Evolutionary conservation across 2,888 invertebrate species (phyloP).

Genomic region (Congeria kusceri): DNA sequence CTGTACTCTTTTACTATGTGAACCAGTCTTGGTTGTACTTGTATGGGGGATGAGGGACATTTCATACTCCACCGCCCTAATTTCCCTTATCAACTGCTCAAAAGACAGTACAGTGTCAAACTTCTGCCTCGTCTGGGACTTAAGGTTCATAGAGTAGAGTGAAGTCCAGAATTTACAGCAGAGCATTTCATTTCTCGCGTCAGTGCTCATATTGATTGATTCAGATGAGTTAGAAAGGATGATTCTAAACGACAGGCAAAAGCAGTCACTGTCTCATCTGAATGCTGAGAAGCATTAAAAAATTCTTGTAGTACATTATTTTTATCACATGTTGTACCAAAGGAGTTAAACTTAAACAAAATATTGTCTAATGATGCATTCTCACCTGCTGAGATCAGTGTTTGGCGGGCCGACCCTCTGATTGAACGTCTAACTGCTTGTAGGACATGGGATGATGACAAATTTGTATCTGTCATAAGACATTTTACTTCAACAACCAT

Average conservation of each 20-base stretch:
- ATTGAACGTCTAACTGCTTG: not conserved
- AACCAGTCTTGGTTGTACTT: not conserved
- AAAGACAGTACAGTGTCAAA: constrained; percentile 4
- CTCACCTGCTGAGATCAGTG: constrained; percentile 1
- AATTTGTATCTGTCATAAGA: no score
- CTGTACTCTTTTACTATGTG: not conserved
- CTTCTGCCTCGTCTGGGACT: constrained; percentile 19
- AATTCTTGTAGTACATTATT: constrained; percentile 4
- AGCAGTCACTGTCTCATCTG: constrained; percentile 1
- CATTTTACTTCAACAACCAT: no score
- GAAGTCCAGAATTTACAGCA: constrained; percentile 24
- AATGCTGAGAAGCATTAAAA: constrained; percentile 7
- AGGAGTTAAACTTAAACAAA: not conserved
- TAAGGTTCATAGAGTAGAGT: not conserved
- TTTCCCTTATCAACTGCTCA: constrained; percentile 9
- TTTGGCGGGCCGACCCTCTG: not conserved
- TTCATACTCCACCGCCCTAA: constrained; percentile 4
- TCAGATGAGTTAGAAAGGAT: not conserved
- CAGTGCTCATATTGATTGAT: not conserved
- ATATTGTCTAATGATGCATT: not conserved
- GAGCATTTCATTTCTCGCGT: constrained; percentile 11
- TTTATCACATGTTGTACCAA: constrained; percentile 3
- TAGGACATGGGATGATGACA: not conserved
- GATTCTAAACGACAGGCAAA: not conserved
- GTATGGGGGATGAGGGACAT: not conserved